A percentile compares a stretch with the other conserved stretches of the same genome.
These are phyloP conservation scores for Leptestheria dahalacensis DNA, from an alignment of 1,140 invertebrate species.

Conservation along the genomic window DNA sequence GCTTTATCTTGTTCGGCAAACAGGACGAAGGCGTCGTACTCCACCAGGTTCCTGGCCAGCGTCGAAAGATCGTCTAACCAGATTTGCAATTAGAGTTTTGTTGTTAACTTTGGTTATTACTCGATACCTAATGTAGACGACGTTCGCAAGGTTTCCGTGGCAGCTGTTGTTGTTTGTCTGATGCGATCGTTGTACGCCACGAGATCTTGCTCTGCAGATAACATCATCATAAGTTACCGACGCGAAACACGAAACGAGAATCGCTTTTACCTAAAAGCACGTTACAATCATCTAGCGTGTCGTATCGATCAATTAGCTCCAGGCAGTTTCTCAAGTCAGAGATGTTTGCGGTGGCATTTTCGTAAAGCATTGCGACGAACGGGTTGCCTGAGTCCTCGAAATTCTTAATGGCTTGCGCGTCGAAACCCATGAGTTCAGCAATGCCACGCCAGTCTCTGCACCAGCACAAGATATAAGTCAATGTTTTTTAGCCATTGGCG, in stretches of 20 bases:
- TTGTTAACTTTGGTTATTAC: too few species aligned
- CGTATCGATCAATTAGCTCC: constrained; percentile 44
- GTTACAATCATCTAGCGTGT: constrained; percentile 42
- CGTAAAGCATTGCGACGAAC: constrained; percentile 33
- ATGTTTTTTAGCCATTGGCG: not conserved
- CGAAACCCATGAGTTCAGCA: constrained; percentile 36
- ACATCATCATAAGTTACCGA: constrained; percentile 2
- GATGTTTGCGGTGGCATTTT: constrained; percentile 24
- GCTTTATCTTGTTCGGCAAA: constrained; percentile 48
- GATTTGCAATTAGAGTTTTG: too few species aligned
- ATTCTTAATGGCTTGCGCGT: constrained; percentile 22
- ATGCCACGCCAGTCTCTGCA: constrained; percentile 50
- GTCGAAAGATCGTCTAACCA: too few species aligned
- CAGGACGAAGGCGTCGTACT: constrained; percentile 53
- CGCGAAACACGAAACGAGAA: constrained; percentile 5
- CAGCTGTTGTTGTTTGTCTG: constrained; percentile 13
- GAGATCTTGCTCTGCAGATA: constrained; percentile 28
- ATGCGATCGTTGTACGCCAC: constrained; percentile 17
- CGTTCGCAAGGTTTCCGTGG: not conserved
- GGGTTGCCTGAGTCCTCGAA: constrained; percentile 35
- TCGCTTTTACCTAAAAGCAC: constrained; percentile 36
- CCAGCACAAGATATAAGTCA: constrained; percentile 3
- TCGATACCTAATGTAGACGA: not conserved
- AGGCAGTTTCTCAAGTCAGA: constrained; percentile 38
- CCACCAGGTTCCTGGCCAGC: constrained; percentile 34